Conservation (phyloP, 2,113 vertebrate species). For the Oxyura jamaicensis region DNA sequence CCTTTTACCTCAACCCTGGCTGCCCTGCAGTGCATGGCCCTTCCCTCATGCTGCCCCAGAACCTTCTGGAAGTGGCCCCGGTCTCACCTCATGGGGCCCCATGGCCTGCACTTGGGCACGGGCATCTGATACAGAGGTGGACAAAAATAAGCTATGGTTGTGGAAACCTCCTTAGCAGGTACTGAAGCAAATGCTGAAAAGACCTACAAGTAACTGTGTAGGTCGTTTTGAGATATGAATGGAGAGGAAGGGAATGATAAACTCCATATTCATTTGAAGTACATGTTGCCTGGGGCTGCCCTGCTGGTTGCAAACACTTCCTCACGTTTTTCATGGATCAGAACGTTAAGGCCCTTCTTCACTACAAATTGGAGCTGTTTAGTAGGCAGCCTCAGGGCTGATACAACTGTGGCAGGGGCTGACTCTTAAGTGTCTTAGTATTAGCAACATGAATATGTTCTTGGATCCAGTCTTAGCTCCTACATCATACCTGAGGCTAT, state of each 20-base stretch:
- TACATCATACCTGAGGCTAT: neutral
- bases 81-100: neutral
- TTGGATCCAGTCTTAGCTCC: neutral
- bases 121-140: accelerated
- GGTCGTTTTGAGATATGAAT: neutral
- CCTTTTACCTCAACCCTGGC: neutral
- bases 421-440: neutral
- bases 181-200: neutral
- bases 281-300: neutral
- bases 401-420: neutral
- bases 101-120: accelerated
- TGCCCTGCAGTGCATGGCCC: accelerated
- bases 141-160: neutral
- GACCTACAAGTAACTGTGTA: neutral
- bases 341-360: neutral
- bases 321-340: accelerated
- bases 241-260: neutral
- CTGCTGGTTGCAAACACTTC: neutral
- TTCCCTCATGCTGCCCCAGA: accelerated
- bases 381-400: neutral
- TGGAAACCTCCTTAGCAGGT: neutral
- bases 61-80: neutral
- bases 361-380: neutral
- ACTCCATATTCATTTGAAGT: neutral
- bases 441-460: accelerated